A percentile compares a stretch with the other conserved stretches of the same genome.
These are phyloP conservation scores for Smittia sp. DNA, from an alignment of 2,888 invertebrate species.

Conservation along the genomic window DNA sequence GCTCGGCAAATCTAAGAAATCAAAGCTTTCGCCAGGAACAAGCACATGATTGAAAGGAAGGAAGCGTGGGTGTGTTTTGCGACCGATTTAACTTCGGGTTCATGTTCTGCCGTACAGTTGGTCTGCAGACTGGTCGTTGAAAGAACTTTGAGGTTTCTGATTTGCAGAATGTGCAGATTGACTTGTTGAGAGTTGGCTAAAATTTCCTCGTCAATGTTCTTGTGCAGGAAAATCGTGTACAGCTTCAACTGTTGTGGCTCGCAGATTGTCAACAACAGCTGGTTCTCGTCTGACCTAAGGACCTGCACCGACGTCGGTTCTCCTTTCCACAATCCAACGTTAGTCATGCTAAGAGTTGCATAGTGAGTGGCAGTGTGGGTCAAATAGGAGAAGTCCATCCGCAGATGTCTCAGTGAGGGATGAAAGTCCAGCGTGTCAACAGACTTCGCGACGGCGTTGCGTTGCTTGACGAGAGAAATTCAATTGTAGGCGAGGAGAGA, in stretches of 20 bases:
- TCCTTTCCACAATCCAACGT: conserved; percentile 1
- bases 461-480: background rate
- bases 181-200: background rate
- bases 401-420: too few relatives aligned
- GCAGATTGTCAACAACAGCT: background rate
- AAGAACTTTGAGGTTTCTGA: background rate
- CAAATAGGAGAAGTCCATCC: background rate
- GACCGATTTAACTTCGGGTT: too few relatives aligned
- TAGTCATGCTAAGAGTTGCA: background rate
- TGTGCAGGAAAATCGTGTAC: background rate
- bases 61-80: too few relatives aligned
- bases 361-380: background rate
- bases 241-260: background rate
- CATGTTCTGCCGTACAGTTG: background rate
- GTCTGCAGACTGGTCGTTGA: background rate
- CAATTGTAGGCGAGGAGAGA: background rate
- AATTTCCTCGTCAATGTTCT: background rate
- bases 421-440: too few relatives aligned
- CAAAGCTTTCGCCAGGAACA: too few relatives aligned
- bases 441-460: too few relatives aligned
- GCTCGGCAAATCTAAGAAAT: too few relatives aligned
- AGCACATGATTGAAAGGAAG: too few relatives aligned
- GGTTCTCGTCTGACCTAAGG: background rate
- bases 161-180: background rate
- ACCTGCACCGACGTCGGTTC: background rate